phyloP scores from a whole-genome alignment of 2,797 vertebrate species.

The Fundulus diaphanus region DNA sequence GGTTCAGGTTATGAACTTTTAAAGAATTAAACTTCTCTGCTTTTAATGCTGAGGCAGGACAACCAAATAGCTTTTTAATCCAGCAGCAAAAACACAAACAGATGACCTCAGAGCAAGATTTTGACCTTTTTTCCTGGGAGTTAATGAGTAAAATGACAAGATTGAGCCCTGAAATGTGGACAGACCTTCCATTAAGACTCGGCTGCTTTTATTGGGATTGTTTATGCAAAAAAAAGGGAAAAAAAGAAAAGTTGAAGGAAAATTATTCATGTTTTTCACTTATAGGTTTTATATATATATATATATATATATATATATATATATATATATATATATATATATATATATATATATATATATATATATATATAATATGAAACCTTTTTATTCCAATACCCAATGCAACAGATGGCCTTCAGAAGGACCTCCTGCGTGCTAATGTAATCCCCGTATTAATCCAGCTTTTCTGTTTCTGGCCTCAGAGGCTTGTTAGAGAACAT shows the following conservation, averaged over 20 bases:
- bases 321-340: too few species aligned
- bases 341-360: too few species aligned
- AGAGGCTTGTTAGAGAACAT: too few species aligned
- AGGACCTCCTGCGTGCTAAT: too few species aligned
- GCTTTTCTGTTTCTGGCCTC: too few species aligned
- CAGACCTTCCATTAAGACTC: background rate
- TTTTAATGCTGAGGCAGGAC: conserved; percentile 3
- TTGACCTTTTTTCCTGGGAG: background rate
- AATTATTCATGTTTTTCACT: background rate
- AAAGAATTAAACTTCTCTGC: conserved; percentile 13
- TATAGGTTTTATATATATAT: too few species aligned
- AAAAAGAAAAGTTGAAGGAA: background rate
- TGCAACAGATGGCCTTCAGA: too few species aligned
- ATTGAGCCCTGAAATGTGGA: background rate
- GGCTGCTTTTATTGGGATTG: background rate
- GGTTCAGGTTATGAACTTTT: conserved; percentile 11
- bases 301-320: too few species aligned
- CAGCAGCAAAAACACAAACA: background rate
- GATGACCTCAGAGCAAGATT: background rate
- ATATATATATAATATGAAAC: too few species aligned
- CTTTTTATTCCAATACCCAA: too few species aligned
- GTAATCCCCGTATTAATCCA: too few species aligned
- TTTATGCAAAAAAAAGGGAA: too few species aligned
- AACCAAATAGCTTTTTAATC: background rate
- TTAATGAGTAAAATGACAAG: background rate